These are phyloP conservation scores for Brachirus orientalis DNA, from an alignment of 2,113 vertebrate species.

Conservation along the genomic window DNA sequence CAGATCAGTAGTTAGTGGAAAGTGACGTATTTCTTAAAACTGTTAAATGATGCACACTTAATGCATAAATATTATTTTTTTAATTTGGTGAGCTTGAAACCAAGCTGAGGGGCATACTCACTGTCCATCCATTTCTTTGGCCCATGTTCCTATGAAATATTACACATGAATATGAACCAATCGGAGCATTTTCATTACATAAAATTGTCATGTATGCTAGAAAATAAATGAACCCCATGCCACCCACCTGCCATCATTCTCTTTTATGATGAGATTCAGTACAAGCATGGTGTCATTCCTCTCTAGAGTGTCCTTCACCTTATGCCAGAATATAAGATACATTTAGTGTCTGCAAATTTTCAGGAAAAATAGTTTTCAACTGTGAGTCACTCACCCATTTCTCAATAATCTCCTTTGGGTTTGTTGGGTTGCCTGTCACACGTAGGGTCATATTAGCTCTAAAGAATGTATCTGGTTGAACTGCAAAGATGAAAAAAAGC, in stretches of 20 bases:
- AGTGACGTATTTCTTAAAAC: not conserved
- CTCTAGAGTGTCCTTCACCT: conserved; percentile 59
- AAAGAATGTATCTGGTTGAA: conserved; percentile 63
- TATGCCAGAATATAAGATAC: not conserved
- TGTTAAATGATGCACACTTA: too few species aligned
- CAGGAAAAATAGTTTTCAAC: not conserved
- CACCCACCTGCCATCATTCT: conserved; percentile 34
- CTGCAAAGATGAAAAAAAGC: conserved; percentile 36
- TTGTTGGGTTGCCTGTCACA: conserved; percentile 36
- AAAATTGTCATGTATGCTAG: too few species aligned
- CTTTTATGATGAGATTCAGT: conserved; percentile 44
- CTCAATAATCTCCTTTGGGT: conserved; percentile 41
- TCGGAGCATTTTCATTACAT: not conserved
- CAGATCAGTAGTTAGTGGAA: not conserved
- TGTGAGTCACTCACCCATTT: conserved; percentile 67
- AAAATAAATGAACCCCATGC: fast-evolving
- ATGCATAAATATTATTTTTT: too few species aligned
- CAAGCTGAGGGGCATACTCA: conserved; percentile 35
- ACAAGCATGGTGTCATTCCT: conserved; percentile 36
- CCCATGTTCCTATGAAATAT: conserved; percentile 30
- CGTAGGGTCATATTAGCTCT: conserved; percentile 60
- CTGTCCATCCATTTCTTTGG: conserved; percentile 2
- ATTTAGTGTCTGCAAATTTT: too few species aligned
- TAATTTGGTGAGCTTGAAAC: too few species aligned
- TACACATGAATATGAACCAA: not conserved